phyloP scores from a whole-genome alignment of 2,888 invertebrate species.

The Metalampra italica region DNA sequence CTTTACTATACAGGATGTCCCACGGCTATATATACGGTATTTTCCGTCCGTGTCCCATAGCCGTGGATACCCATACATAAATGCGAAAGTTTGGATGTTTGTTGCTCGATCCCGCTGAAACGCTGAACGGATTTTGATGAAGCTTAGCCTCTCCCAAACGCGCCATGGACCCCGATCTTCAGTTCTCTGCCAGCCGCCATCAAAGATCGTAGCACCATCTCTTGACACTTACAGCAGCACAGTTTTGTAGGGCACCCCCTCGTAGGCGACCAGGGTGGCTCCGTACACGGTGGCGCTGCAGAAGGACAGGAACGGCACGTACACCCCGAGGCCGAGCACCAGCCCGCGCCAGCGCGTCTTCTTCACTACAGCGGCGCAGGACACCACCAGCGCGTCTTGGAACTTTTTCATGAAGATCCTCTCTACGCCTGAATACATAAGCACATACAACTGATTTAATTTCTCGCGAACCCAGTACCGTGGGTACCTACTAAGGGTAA shows the following conservation, averaged over 20 bases:
- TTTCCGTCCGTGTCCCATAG: no score
- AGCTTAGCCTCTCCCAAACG: no score
- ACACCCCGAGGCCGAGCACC: constrained; percentile 83
- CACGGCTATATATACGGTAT: no score
- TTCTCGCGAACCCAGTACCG: background rate
- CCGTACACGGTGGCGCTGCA: constrained; percentile 85
- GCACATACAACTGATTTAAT: no score
- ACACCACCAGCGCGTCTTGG: constrained; percentile 62
- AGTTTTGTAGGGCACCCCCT: constrained; percentile 79
- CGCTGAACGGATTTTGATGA: no score
- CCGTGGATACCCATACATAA: no score
- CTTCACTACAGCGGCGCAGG: constrained; percentile 73
- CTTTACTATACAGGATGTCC: no score
- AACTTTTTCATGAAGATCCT: constrained; percentile 77
- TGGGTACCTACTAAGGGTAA: background rate
- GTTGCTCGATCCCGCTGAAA: no score
- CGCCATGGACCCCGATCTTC: no score
- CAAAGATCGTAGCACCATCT: no score
- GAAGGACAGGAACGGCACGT: constrained; percentile 84
- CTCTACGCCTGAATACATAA: constrained; percentile 62
- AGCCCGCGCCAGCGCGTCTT: constrained; percentile 82
- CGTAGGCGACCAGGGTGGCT: constrained; percentile 80
- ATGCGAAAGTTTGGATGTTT: no score
- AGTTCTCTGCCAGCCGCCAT: no score
- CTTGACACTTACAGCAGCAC: constrained; percentile 80